Evolutionary conservation across 1,140 invertebrate genomes (phyloP), one percentile per base, ranked within the genome.

Genomic region (Wasmannia auropunctata): DNA sequence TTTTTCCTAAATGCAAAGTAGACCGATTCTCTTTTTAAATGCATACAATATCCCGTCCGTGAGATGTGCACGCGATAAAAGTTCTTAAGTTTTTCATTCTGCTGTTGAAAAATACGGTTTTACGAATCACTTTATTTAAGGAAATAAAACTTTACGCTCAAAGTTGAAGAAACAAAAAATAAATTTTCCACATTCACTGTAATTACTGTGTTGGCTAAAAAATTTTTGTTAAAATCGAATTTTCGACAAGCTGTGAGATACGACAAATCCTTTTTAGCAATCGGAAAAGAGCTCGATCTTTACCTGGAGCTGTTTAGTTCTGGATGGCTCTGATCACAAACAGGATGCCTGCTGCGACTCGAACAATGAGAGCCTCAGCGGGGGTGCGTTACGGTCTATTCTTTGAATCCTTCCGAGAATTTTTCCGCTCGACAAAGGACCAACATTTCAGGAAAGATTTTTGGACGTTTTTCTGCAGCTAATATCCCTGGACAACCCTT

Each of bases 331-430:
- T 34, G 28, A 40, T 51, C 87, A 6, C 40, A 63, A 43, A 58
- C 28, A 60, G 37, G 54, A 63, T 51, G 70, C 72, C 89, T 54
- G 87, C 70, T 40, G 83, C 72, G 40, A 87, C 84, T 75, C 80
- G 65, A 69, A 94, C 93, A 95, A 94, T 92, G 91, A 81, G 74
- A 75, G 63, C 75, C 89, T 34, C 90, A 90, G 88, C 90, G 89
- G 88, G 86, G 87, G 79, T 87, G 79, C 74, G 81, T 62, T 88
- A 79, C 19, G 80, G n/a, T 51, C 89, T 62, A 54, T 86, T 77
- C 60, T 49, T 65, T 67, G 92, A 93, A 93, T 92, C 93, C 93
- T 95, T 94, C 94, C 76, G 70, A 92, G 94, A 95, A 95, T 94
- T 94, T 67, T 93, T 91, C 80, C 85, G 70, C 62, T 62, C 46